Base-by-base conservation (phyloP, 2,888 invertebrate species). In the Noctua janthe region DNA sequence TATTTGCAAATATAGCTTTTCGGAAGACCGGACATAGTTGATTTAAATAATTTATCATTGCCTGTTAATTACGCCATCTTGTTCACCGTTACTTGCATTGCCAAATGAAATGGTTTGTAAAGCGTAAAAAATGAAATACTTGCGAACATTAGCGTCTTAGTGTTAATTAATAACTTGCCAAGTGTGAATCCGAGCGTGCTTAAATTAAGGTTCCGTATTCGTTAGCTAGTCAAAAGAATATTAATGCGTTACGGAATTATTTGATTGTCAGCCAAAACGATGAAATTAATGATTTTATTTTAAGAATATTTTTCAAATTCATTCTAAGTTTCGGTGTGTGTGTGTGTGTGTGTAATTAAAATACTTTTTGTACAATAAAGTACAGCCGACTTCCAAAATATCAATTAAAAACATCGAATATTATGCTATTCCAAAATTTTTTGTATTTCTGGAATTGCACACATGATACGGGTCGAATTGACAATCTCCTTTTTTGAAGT, bases 81-180 rank as follows among this genome's bases (percentile, higher is more conserved):
- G 7, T 23, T 49, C 17, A 23, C 1, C 23, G 23, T 69, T 70
- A 23, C 29, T 70, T 70, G n/a, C 23, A 39, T 51, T 81, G 56
- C 70, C 23, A 71, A 82, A 78, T 78, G 29, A 54, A 59, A 78
- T 20, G 35, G 23, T 35, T 70, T 29, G 43, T 81, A 39, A 43
- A 69, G 3, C n/a, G 71, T 78, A 5, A 70, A 35, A 85, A 59
- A 66, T 47, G 20, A 49, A 81, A 81, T 70, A 54, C 35, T 64
- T 64, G 62, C 39, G 2, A 70, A 59, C 13, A 76, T 86, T 84
- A 71, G 71, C 67, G 83, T 49, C 39, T 23, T 67, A 69, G 15
- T 71, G 62, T 56, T 74, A 84, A 82, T 76, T 62, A 29, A 67
- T 39, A 47, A 70, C 6, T 13, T 20, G 56, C n/a, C 8, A 64